Conservation (phyloP, 1,140 invertebrate species). For the Phymastichus coffea region DNA sequence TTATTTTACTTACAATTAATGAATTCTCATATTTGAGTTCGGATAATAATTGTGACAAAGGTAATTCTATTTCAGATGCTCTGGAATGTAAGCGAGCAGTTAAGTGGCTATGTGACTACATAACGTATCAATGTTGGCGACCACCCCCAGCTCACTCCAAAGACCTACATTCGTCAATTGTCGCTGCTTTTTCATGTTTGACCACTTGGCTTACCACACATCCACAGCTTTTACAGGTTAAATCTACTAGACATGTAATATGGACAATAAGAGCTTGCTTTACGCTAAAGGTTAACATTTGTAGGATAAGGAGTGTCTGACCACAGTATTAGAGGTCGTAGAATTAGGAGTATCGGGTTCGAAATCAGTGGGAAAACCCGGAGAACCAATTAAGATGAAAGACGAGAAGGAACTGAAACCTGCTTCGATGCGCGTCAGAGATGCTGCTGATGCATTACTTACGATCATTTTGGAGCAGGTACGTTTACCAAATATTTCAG, state of each 20-base stretch:
- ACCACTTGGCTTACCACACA: slow-evolving; percentile 90
- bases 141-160: slow-evolving; percentile 95
- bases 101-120: slow-evolving; percentile 97
- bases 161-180: slow-evolving; percentile 96
- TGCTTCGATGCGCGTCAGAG: slow-evolving; percentile 91
- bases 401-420: slow-evolving; percentile 95
- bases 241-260: neutral
- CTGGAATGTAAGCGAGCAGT: slow-evolving; percentile 90
- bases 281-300: no score
- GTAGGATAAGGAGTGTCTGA: slow-evolving; percentile 87
- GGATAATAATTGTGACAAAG: neutral
- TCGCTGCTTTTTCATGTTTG: slow-evolving; percentile 90
- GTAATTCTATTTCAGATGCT: slow-evolving; percentile 65
- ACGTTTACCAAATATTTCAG: slow-evolving; percentile 30
- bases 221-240: slow-evolving; percentile 72
- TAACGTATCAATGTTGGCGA: slow-evolving; percentile 91
- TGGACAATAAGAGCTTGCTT: no score
- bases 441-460: slow-evolving; percentile 91
- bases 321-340: slow-evolving; percentile 92
- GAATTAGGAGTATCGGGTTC: slow-evolving; percentile 97
- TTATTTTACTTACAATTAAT: slow-evolving; percentile 2
- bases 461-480: slow-evolving; percentile 91
- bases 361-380: slow-evolving; percentile 83
- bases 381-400: slow-evolving; percentile 88
- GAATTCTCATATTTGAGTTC: neutral